Evolutionary conservation across 2,888 invertebrate genomes (phyloP).

Genomic region (Nipponacmea schrenckii): DNA sequence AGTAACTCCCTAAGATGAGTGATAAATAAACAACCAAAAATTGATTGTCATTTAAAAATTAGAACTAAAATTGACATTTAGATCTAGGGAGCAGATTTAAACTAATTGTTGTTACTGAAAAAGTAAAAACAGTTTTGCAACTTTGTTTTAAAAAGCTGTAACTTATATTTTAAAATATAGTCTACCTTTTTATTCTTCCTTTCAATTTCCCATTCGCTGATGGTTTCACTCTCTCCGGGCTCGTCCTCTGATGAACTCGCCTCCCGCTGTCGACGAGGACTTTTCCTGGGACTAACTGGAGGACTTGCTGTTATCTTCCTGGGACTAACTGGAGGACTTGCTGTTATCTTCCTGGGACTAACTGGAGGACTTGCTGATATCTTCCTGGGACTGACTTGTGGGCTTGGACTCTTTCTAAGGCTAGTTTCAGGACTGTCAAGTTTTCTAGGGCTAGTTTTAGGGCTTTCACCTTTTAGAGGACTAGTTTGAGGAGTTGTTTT

Average conservation of each 20-base stretch:
- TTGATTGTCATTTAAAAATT: too few species aligned
- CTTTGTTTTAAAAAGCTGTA: too few species aligned
- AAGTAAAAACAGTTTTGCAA: too few species aligned
- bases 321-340: neutral
- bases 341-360: neutral
- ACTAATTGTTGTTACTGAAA: too few species aligned
- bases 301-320: neutral
- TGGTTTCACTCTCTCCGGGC: constrained; percentile 37
- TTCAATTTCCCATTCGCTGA: constrained; percentile 59
- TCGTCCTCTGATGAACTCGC: constrained; percentile 23
- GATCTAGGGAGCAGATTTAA: too few species aligned
- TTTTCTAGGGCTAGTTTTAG: too few species aligned
- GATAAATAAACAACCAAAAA: too few species aligned
- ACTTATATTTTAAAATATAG: too few species aligned
- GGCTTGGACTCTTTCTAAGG: neutral
- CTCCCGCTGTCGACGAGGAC: constrained; percentile 24
- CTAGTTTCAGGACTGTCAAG: neutral
- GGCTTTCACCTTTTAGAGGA: too few species aligned
- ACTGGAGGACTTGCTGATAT: neutral
- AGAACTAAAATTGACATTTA: too few species aligned
- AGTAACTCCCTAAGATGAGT: too few species aligned
- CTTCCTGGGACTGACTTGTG: neutral
- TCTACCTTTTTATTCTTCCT: constrained; percentile 42
- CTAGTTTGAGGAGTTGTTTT: neutral
- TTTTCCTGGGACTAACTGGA: neutral